Conservation (phyloP, 2,888 invertebrate genomes). For the Iselma pallidipennis region DNA sequence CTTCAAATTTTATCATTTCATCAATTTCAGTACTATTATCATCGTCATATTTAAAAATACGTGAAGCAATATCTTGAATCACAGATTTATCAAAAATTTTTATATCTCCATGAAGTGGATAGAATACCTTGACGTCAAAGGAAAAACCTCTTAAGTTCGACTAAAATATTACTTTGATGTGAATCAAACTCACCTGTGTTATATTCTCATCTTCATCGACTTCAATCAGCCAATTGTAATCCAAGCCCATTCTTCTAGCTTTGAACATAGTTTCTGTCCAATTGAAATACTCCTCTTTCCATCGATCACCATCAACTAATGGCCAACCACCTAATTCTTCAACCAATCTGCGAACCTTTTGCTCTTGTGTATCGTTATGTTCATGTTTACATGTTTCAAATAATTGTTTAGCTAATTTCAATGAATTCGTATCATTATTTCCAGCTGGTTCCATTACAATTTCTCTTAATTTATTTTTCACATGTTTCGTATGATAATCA, state of each 20-base stretch:
- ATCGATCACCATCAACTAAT: no score
- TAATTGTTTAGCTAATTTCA: conserved; percentile 54
- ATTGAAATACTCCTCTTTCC: background rate
- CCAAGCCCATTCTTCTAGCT: background rate
- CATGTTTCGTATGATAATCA: background rate
- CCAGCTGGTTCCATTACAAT: conserved; percentile 52
- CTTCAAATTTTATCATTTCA: background rate
- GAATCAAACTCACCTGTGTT: no score
- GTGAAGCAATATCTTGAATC: background rate
- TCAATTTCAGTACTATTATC: no score
- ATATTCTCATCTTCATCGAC: background rate
- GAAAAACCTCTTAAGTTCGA: no score
- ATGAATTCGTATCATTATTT: conserved; percentile 50
- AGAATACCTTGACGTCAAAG: no score
- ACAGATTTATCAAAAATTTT: no score
- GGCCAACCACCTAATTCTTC: no score
- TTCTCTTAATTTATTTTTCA: background rate
- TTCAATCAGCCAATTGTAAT: background rate
- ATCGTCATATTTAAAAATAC: background rate
- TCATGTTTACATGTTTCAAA: conserved; percentile 53
- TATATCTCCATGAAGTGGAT: no score
- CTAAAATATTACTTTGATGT: no score
- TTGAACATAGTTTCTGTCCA: background rate
- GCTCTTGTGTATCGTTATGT: background rate
- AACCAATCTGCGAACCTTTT: background rate